Base-by-base conservation (phyloP, 2,113 vertebrate species). In the Pavo muticus region DNA sequence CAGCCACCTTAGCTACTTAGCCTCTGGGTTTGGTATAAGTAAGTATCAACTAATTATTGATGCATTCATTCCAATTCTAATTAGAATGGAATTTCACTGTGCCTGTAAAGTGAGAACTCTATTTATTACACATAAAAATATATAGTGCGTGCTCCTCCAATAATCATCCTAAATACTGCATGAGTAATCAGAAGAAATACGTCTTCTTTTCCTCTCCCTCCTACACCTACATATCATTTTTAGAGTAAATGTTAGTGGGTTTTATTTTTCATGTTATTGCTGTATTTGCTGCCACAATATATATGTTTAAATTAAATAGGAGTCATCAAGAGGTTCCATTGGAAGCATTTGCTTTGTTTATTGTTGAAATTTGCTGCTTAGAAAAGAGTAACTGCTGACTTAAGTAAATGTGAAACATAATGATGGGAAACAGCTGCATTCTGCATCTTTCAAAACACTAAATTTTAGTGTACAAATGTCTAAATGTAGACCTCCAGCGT, bases 341-440 rank as follows among this genome's bases (percentile, higher is more conserved):
- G 88, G 76, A 93, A 95, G 92, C 78, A 94, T 89, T 93, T 90
- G 87, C 94, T 87, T 94, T 89, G 91, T 93, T 95, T 90, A 93
- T 91, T 91, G 85, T 82, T 87, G 93, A 94, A 91, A 96, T 61
- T 72, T 71, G 1, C 88, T 92, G 90, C 88, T 93, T 93, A 69
- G 56, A 93, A 93, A 96, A 95, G 93, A 95, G 50, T 91, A 94
- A 95, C 90, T 96, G 96, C 96, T 97, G 96, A 96, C 96, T 97
- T 90, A 87, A 93, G 92, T 93, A 94, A 95, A 96, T 92, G 89
- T 68, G 88, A 93, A 92, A 73, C 82, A 93, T 95, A 93, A 96
- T 79, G 94, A 97, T 6, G 0, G 95, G 94, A 94, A 96, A 95
- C 96, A 96, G 94, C 94, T 96, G 95, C 96, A 94, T 97, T 95